Percentiles rank a stretch among this genome's conserved stretches.
Conservation (phyloP, 2,797 vertebrate species). For the Acrossocheilus wenchowensis region DNA sequence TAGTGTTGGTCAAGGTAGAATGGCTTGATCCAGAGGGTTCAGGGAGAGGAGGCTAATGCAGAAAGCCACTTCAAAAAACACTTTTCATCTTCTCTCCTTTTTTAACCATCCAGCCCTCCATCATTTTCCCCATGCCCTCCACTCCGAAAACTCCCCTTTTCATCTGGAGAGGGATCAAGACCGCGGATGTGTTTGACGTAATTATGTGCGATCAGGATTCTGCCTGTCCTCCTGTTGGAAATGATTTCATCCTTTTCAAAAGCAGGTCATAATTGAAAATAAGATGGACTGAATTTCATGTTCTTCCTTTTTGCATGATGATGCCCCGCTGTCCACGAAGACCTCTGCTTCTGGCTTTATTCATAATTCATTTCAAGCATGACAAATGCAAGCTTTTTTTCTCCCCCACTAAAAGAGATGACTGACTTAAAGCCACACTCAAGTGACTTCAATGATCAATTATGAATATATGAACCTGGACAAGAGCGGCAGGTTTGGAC, state of each 20-base stretch:
- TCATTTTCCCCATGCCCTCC: constrained; percentile 48
- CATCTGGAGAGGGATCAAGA: constrained; percentile 68
- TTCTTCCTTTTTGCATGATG: constrained; percentile 67
- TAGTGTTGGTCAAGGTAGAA: constrained; percentile 68
- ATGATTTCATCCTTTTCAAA: constrained; percentile 49
- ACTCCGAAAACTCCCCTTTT: constrained; percentile 67
- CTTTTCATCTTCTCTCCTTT: constrained; percentile 73
- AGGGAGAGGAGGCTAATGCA: constrained; percentile 68
- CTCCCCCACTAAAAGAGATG: constrained; percentile 73
- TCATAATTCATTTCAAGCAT: constrained; percentile 60
- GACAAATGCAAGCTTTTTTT: constrained; percentile 70
- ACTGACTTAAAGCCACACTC: constrained; percentile 71
- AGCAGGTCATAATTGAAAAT: constrained; percentile 45
- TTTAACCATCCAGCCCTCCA: constrained; percentile 43
- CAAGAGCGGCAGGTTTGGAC: constrained; percentile 89
- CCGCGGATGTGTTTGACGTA: constrained; percentile 66
- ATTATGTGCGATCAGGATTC: constrained; percentile 74
- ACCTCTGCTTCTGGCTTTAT: constrained; percentile 60
- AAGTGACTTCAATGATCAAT: constrained; percentile 81
- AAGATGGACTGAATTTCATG: constrained; percentile 59
- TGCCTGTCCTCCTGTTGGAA: constrained; percentile 55
- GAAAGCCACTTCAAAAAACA: constrained; percentile 77
- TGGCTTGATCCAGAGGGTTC: constrained; percentile 75
- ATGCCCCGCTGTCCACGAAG: constrained; percentile 62
- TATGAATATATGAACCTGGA: constrained; percentile 96